Evolutionary conservation across 2,113 vertebrate genomes (phyloP), one percentile per base, ranked within the genome.

Genomic region (Bubalus kerabau): DNA sequence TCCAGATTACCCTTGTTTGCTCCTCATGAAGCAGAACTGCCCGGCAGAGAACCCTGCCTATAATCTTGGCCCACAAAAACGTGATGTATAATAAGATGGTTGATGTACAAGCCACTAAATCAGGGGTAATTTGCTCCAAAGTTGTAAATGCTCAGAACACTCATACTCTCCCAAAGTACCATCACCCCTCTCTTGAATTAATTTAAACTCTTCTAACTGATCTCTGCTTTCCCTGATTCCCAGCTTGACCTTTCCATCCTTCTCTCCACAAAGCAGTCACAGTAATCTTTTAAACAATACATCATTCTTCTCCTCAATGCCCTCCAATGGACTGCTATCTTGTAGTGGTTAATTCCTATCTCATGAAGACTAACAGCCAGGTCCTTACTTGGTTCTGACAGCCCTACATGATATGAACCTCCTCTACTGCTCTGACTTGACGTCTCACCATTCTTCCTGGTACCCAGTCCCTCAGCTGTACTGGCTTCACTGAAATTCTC

Each of bases 41-140:
- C 26, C 14, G 50, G 5, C 2, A 52, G n/a, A 87, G 1, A 24
- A 32, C 6, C 6, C 7, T 80, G 4, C 8, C 17, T 2, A 6
- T 7, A 26, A 7, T 6, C 28, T 40, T 87, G 57, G 52, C 23
- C 4, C 76, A 60, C 6, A 94, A 32, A 86, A 74, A 16, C 9
- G 6, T 32, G 76, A 74, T 7, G 43, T 11, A 57, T 24, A 74
- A 89, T 64, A 67, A 57, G 93, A 56, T 54, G 17, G 9, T 9
- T 71, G 62, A 23, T 86, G 1, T 28, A 54, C 21, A 96, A 85
- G 43, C 15, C 40, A 78, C 5, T 52, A 62, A 71, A 67, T 90
- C 90, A 5, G 1, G 21, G 36, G 8, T 60, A 32, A 24, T 52
- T 56, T 88, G 19, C 86, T 43, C 3, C 87, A 67, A 95, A 62